Base-by-base conservation (phyloP, 2,888 invertebrate genomes). In the Drepana falcataria region DNA sequence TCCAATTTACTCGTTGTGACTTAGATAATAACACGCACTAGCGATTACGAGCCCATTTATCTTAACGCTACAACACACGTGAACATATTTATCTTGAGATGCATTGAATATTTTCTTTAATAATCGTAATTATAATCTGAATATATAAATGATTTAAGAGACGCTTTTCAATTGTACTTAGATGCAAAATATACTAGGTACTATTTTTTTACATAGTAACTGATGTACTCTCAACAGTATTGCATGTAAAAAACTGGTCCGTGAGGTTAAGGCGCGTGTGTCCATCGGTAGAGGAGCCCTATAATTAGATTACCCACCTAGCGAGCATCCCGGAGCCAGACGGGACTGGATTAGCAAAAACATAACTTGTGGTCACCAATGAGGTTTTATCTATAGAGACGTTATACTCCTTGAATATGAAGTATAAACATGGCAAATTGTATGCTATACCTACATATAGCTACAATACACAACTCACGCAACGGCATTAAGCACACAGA, bases 221-320 rank as follows among this genome's bases (percentile, higher is more conserved):
- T 53, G 33, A 48, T 48, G 33, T 59, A 55, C 55, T 66, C 59
- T 56, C 65, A 73, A 76, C 70, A 66, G 66, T 73, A 71, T 66
- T 59, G 55, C 57, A 64, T 64, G 70, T 21, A 21, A 21, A 76
- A 74, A 81, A 79, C 75, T 67, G 59, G 73, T 69, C 64, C 56
- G 64, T 67, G 70, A 21, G 72, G 74, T 76, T 72, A 77, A 75
- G 73, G 69, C 77, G 58, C 74, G 71, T 65, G 71, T 67, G 71
- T 73, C 71, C 78, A 76, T 74, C 72, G 75, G 60, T 66, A 74
- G 71, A 76, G 69, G 72, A 68, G 65, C 74, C 81, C 85, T 87
- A 87, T 87, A 84, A 85, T 86, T 87, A 87, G 86, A 87, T 85
- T 78, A 71, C 68, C 78, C 75, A 83, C 84, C 81, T 80, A 83